These are phyloP conservation scores for Athalia circularis DNA, from an alignment of 2,888 invertebrate genomes.

Conservation along the genomic window DNA sequence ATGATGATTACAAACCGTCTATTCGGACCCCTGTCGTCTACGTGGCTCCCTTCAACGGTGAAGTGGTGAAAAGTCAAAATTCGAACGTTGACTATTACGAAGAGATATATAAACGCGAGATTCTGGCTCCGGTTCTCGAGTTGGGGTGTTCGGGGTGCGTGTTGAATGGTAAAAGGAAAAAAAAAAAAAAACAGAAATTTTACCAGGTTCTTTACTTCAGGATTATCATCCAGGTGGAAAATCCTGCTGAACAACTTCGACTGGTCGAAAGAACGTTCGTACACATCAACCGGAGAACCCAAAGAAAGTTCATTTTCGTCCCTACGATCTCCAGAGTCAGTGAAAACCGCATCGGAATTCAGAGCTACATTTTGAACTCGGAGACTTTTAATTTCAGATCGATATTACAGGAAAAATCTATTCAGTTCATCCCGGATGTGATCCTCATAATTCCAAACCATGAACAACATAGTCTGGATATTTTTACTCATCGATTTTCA, in stretches of 20 bases:
- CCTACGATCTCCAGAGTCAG: not conserved
- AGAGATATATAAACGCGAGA: not conserved
- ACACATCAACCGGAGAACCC: slow-evolving; percentile 6
- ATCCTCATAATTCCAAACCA: slow-evolving; percentile 17
- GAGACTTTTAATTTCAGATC: slow-evolving; percentile 18
- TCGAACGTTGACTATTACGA: not conserved
- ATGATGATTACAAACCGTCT: not conserved
- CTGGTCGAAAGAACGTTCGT: slow-evolving; percentile 29
- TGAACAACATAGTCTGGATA: not conserved
- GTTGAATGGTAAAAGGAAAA: not conserved
- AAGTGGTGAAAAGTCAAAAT: not conserved
- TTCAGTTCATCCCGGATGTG: slow-evolving; percentile 19
- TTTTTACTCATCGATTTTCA: slow-evolving; percentile 11
- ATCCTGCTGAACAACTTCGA: slow-evolving; percentile 10
- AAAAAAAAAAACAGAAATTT: too few species aligned
- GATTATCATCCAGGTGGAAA: slow-evolving; percentile 10
- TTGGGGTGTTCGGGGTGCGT: slow-evolving; percentile 24
- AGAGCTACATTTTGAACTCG: slow-evolving; percentile 6
- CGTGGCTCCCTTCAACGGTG: not conserved
- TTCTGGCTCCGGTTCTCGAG: slow-evolving; percentile 17
- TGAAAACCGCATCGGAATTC: not conserved
- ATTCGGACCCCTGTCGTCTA: not conserved
- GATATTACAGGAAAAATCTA: slow-evolving; percentile 17
- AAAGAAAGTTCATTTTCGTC: slow-evolving; percentile 13
- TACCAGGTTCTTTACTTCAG: not conserved